These are phyloP conservation scores for Carduelis carduelis DNA, from an alignment of 2,797 vertebrate genomes.

Conservation along the genomic window DNA sequence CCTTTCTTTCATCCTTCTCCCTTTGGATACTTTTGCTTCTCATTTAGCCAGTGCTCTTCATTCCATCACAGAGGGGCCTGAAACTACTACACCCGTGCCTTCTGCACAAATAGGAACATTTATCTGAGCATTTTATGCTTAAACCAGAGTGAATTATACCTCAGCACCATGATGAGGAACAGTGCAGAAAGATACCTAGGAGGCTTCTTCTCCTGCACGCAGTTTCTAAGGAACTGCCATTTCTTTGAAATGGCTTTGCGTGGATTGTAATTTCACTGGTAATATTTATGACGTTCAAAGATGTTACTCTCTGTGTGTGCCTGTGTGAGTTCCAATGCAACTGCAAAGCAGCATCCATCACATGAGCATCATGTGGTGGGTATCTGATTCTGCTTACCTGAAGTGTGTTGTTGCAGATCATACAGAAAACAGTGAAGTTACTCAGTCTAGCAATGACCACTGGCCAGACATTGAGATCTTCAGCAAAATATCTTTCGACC, in stretches of 20 bases:
- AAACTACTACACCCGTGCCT: not conserved
- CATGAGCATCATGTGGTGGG: not conserved
- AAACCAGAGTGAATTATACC: not conserved
- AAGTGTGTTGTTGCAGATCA: slow-evolving; percentile 62
- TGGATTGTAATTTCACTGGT: not conserved
- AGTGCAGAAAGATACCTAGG: not conserved
- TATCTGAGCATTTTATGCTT: not conserved
- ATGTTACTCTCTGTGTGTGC: not conserved
- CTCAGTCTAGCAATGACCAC: slow-evolving; percentile 74
- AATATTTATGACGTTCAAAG: not conserved
- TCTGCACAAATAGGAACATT: not conserved
- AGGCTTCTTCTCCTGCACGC: accelerated
- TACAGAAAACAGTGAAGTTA: slow-evolving; percentile 69
- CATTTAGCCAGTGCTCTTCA: not conserved
- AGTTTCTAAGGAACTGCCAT: not conserved
- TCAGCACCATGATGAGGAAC: not conserved
- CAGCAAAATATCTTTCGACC: slow-evolving; percentile 89
- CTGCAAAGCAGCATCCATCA: not conserved
- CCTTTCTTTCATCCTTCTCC: not conserved
- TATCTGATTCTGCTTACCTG: not conserved
- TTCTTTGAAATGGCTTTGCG: not conserved
- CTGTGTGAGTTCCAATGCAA: not conserved
- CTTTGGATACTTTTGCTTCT: not conserved
- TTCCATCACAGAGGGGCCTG: not conserved
- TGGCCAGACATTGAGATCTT: slow-evolving; percentile 95